Evolutionary conservation across 2,113 vertebrate genomes (phyloP).

Genomic region (Myrmecophaga tridactyla): DNA sequence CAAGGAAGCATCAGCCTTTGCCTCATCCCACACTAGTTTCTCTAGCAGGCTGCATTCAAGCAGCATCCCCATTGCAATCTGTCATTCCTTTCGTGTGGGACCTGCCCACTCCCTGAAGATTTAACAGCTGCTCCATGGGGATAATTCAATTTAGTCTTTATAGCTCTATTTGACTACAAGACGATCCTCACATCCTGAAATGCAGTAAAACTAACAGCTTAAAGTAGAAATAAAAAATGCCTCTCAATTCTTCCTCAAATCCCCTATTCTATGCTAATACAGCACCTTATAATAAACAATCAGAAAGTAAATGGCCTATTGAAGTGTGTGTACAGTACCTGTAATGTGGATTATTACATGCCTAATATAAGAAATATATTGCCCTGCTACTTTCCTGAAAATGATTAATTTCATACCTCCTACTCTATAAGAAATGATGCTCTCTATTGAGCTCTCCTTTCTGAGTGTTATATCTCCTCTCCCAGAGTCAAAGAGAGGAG

Average conservation of each 20-base stretch:
- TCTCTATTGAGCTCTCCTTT: background rate
- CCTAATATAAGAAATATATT: conserved; percentile 38
- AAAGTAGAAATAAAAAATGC: conserved; percentile 56
- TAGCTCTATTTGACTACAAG: conserved; percentile 40
- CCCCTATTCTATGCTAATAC: conserved; percentile 1
- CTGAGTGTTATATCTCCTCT: background rate
- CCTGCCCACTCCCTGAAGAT: conserved; percentile 27
- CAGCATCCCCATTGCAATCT: background rate
- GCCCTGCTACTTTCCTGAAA: background rate
- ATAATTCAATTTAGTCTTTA: conserved; percentile 64
- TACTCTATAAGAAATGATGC: background rate
- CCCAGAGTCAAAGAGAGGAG: background rate
- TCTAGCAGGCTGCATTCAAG: background rate
- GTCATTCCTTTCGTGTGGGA: background rate
- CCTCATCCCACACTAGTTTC: background rate
- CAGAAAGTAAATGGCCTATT: conserved; percentile 57
- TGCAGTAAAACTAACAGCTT: conserved; percentile 52
- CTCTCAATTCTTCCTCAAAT: conserved; percentile 33
- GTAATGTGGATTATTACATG: conserved; percentile 47
- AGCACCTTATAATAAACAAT: conserved; percentile 46
- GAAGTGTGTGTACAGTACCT: conserved; percentile 34
- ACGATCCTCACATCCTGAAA: background rate
- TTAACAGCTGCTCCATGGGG: conserved; percentile 33
- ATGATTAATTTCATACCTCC: conserved; percentile 50
- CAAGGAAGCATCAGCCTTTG: background rate